These are phyloP conservation scores for Venustaconcha ellipsiformis DNA, from an alignment of 1,140 invertebrate species.

Conservation along the genomic window DNA sequence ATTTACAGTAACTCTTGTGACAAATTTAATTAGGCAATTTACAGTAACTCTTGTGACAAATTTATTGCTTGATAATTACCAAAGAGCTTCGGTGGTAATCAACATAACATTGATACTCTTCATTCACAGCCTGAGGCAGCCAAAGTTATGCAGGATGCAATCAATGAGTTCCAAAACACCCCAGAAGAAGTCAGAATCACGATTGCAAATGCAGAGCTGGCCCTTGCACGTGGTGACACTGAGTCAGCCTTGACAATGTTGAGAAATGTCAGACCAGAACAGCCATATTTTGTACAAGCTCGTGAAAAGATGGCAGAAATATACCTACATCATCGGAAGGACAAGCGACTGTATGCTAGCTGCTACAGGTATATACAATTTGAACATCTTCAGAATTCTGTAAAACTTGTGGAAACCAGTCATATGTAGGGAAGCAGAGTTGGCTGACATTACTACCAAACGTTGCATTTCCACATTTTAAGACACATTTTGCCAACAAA, in stretches of 20 bases:
- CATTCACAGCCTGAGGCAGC: constrained; percentile 78
- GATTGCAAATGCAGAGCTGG: constrained; percentile 87
- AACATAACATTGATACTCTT: not conserved
- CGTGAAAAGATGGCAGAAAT: constrained; percentile 92
- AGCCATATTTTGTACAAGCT: constrained; percentile 88
- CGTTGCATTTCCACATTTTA: too few relatives aligned
- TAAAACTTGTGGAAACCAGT: too few relatives aligned
- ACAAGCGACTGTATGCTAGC: constrained; percentile 77
- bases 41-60: too few relatives aligned
- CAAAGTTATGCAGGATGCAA: constrained; percentile 85
- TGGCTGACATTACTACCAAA: too few relatives aligned
- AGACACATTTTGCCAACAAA: too few relatives aligned
- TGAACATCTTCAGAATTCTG: too few relatives aligned
- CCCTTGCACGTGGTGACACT: constrained; percentile 83
- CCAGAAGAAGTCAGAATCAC: constrained; percentile 86
- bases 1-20: too few relatives aligned
- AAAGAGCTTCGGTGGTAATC: too few relatives aligned
- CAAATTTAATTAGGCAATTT: too few relatives aligned
- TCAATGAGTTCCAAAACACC: constrained; percentile 80
- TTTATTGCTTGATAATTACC: too few relatives aligned
- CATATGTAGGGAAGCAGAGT: too few relatives aligned
- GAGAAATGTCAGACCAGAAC: constrained; percentile 80
- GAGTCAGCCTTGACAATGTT: constrained; percentile 85
- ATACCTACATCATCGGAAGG: constrained; percentile 88
- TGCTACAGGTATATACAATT: constrained; percentile 71